Conservation (phyloP, 2,797 vertebrate species). For the Somateria mollissima region DNA sequence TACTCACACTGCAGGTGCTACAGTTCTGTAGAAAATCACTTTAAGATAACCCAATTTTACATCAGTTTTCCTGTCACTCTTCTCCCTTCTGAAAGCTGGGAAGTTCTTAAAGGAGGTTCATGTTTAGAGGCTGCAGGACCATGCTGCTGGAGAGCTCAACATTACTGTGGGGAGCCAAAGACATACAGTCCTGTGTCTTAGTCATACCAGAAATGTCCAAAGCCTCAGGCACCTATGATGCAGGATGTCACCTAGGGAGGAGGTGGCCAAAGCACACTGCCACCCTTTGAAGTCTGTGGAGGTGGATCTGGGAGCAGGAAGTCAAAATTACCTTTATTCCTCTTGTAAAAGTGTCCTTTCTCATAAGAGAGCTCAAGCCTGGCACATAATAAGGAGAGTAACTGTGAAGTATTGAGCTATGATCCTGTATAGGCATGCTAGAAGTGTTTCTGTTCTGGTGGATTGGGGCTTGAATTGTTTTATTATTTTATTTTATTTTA, state of each 20-base stretch:
- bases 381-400: neutral
- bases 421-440: neutral
- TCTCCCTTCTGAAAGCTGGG: neutral
- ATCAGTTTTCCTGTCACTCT: neutral
- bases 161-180: neutral
- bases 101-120: neutral
- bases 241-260: neutral
- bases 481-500: no score
- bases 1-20: neutral
- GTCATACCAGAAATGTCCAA: neutral
- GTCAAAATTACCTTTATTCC: neutral
- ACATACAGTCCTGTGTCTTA: neutral
- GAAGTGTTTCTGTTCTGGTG: neutral
- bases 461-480: neutral
- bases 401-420: neutral
- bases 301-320: neutral
- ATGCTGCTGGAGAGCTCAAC: neutral
- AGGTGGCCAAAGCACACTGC: neutral
- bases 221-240: neutral
- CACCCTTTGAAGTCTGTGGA: neutral
- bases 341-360: neutral
- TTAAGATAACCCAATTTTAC: neutral
- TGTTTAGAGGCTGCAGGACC: no score
- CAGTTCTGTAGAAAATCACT: neutral
- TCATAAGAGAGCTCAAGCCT: neutral